Evolutionary conservation across 2,113 vertebrate genomes (phyloP), one percentile per base, ranked within the genome.

Genomic region (Seriola aureovittata): DNA sequence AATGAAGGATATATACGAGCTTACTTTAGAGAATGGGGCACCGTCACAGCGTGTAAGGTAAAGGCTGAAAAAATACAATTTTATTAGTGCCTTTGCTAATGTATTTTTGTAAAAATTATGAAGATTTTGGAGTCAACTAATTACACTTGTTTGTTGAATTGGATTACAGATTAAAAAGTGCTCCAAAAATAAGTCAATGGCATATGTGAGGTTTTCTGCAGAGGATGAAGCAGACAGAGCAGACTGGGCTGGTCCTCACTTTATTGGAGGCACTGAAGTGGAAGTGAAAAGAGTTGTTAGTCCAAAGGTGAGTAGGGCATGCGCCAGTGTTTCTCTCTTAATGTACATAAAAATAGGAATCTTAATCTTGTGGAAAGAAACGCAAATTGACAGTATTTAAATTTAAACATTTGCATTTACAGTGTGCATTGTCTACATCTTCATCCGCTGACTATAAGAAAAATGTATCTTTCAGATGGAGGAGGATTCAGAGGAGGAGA

Each of bases 21-120:
- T 17, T 90, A 93, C 78, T 94, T 94, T 38, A 64, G 64, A 77
- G 65, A 90, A 1, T 93, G 82, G 84, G 92, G 93, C 17, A 87
- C 29, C 0, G 0, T 93, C 63, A 91, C 86, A 59, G 52, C 8
- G 1, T 92, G 88, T 29, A 74, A 79, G 85, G 93, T 94, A 87
- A 86, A 63, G 12, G 68, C 3, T 44, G 23, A 72, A 71, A 68
- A 32, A 4, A 3, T 2, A 32, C 1, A 25, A 11, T 7, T 67
- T 16, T n/a, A 10, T 29, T 13, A 5, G 0, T 23, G 0, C 5
- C 9, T 78, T 44, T 14, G 25, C 25, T 25, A 25, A 25, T 25
- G 12, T n/a, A 8, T 10, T 40, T 40, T 40, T 40, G 11, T 25
- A 25, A 1, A 25, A 25, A 25, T 25, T 25, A 25, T 25, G 25